Conservation (phyloP, 37 sponge, comb jelly and placozoan species). For the Aphrocallistes beatrix region DNA sequence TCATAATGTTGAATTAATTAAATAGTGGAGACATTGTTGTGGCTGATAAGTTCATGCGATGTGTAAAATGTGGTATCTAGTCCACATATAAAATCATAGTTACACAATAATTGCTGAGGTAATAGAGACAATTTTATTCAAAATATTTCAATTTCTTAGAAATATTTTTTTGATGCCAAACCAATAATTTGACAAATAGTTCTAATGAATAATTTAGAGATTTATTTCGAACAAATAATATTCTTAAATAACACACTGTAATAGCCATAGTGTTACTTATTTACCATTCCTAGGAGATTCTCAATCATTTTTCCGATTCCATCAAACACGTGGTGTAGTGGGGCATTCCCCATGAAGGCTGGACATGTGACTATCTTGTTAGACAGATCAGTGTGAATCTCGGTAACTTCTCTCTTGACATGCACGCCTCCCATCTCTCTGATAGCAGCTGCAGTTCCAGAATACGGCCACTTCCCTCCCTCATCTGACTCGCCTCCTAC, state of each 20-base stretch:
- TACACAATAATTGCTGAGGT: too few relatives aligned
- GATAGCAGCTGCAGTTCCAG: conserved; percentile 58
- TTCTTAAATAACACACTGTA: too few relatives aligned
- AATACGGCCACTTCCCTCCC: conserved; percentile 59
- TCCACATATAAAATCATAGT: too few relatives aligned
- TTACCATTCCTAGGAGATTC: conserved; percentile 28
- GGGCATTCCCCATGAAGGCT: conserved; percentile 77
- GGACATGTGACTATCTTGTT: conserved; percentile 69
- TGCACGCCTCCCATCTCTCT: conserved; percentile 57
- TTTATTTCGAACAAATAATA: not conserved
- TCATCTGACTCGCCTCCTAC: conserved; percentile 57
- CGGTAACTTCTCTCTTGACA: conserved; percentile 45
- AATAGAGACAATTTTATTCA: too few relatives aligned
- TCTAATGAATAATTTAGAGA: not conserved
- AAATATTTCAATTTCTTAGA: too few relatives aligned
- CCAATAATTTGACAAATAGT: not conserved
- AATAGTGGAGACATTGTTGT: too few relatives aligned
- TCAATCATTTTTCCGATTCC: conserved; percentile 64
- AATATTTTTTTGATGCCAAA: too few relatives aligned
- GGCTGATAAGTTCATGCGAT: too few relatives aligned
- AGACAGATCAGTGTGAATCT: conserved; percentile 41
- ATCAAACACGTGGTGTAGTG: conserved; percentile 57
- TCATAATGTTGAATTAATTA: too few relatives aligned
- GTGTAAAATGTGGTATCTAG: too few relatives aligned
- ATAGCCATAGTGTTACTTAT: not conserved